Evolutionary conservation across 2,113 vertebrate species (phyloP), one percentile per base, ranked within the genome.

Genomic region (Austrofundulus limnaeus): DNA sequence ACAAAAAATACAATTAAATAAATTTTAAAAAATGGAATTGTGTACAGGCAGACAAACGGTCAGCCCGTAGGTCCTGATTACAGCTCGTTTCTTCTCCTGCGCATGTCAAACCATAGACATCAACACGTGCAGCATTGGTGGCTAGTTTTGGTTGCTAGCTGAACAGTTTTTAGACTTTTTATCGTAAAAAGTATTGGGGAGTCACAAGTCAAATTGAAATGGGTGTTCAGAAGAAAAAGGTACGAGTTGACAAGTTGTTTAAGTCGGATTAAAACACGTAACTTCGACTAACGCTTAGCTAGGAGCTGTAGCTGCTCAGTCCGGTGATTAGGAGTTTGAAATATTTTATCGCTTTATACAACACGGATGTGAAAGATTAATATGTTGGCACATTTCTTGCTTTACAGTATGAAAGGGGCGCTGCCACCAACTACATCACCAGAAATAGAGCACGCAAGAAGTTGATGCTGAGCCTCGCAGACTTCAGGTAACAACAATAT

Each of bases 361-460:
- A n/a, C 2, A 58, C 5, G 3, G 25, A 19, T 16, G 8, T 54
- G 2, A 8, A 9, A 7, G 12, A 48, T 60, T 14, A 25, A 66
- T 16, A 15, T 28, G 6, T 57, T 0, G 4, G 0, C 31, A 0
- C 67, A 9, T 52, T 5, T 0, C 1, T 45, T 64, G 21, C 63
- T 67, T 76, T 75, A 8, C 53, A 96, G 96, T 96, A 91, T 60
- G 94, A 98, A 83, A 91, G 95, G 8, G 96, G 96, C 24, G 85
- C 95, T 0, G 96, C 92, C 76, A 98, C 95, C 51, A 98, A 97
- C 91, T 98, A 98, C 85, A 96, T 98, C 88, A 97, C 95, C 43
- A 92, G 96, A 71, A 98, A 98, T 82, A 94, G 93, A 84, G 96
- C 96, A 3, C 92, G 96, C 11, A 98, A 98, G 93, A 98, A 98